These are phyloP conservation scores for Microctonus aethiopoides DNA, from an alignment of 2,888 invertebrate species.

Conservation along the genomic window DNA sequence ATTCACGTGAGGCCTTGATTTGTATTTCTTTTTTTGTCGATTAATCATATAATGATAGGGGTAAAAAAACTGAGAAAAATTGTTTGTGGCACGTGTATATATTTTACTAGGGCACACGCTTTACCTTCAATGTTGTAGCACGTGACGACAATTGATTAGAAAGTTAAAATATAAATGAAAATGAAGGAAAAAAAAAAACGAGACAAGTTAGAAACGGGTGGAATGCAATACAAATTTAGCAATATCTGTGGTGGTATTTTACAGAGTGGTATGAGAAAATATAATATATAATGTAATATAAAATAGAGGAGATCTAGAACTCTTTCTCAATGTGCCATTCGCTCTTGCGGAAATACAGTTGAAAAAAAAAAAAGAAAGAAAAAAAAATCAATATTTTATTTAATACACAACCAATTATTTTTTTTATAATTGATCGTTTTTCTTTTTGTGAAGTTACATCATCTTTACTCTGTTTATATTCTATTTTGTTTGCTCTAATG, in stretches of 20 bases:
- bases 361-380: not conserved
- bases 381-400: not conserved
- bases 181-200: not conserved
- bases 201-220: not conserved
- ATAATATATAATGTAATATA: no score
- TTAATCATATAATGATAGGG: not conserved
- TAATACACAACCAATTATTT: no score
- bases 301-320: no score
- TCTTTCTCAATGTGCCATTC: not conserved
- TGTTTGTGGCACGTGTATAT: not conserved
- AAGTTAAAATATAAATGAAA: constrained; percentile 18
- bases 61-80: not conserved
- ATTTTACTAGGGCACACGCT: not conserved
- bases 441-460: no score
- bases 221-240: not conserved
- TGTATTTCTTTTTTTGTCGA: not conserved
- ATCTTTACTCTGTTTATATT: not conserved
- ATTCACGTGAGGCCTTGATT: not conserved
- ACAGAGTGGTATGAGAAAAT: no score
- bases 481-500: not conserved
- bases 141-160: constrained; percentile 34
- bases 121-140: constrained; percentile 17
- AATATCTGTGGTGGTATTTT: not conserved
- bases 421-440: no score
- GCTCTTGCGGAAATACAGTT: not conserved